Conservation (phyloP, 2,888 invertebrate species). For the Megastigmus dorsalis region DNA sequence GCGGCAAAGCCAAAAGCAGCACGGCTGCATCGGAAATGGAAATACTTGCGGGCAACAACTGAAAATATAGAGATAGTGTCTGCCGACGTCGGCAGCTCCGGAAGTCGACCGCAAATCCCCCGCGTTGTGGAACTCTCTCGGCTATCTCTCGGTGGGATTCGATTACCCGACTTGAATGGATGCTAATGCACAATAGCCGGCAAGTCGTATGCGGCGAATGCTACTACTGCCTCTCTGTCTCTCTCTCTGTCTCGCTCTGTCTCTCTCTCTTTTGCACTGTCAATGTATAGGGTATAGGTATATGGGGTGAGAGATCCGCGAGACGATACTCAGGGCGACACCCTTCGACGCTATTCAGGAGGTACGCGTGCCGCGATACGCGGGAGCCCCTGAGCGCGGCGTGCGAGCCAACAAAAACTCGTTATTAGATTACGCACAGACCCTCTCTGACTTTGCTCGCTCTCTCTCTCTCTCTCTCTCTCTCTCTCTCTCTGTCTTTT, state of each 20-base stretch:
- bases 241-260: too few relatives aligned
- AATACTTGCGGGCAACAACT: slow-evolving; percentile 36
- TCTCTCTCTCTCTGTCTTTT: too few relatives aligned
- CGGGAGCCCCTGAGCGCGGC: slow-evolving; percentile 58
- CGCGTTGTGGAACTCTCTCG: slow-evolving; percentile 59
- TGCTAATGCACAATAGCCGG: slow-evolving; percentile 73
- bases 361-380: slow-evolving; percentile 58
- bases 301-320: not conserved
- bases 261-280: too few relatives aligned
- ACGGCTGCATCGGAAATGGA: slow-evolving; percentile 46
- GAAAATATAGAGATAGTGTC: not conserved
- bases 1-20: too few relatives aligned
- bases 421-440: slow-evolving; percentile 72
- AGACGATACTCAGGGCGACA: slow-evolving; percentile 53
- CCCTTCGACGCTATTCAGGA: slow-evolving; percentile 60
- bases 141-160: slow-evolving; percentile 59
- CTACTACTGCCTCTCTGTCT: too few relatives aligned
- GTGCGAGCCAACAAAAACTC: slow-evolving; percentile 68
- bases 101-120: slow-evolving; percentile 73
- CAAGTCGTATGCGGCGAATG: slow-evolving; percentile 43
- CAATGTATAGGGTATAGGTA: too few relatives aligned
- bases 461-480: not conserved
- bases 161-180: slow-evolving; percentile 72
- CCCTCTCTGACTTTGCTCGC: slow-evolving; percentile 50
- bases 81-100: slow-evolving; percentile 45